These are phyloP conservation scores for Halichondria panicea DNA, from an alignment of 37 sponge, comb jelly and placozoan species.

Conservation along the genomic window DNA sequence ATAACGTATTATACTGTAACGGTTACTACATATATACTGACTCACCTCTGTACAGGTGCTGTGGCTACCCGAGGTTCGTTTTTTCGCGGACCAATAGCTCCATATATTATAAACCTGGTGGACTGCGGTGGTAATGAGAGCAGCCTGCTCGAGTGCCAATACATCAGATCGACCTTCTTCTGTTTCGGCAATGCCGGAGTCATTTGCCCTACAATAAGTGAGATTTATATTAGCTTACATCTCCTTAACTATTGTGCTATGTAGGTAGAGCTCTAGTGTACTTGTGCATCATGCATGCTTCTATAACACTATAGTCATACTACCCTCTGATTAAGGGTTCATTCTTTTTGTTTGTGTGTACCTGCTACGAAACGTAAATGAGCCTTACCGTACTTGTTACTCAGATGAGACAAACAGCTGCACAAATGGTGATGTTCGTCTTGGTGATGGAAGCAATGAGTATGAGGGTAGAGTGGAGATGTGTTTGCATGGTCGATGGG, in stretches of 20 bases:
- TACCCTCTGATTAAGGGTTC: too few species aligned
- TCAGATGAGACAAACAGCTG: constrained; percentile 5
- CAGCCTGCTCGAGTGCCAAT: too few species aligned
- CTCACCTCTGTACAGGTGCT: constrained; percentile 2
- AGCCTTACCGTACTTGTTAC: not conserved
- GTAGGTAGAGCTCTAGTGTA: too few species aligned
- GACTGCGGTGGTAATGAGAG: not conserved
- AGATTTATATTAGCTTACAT: too few species aligned
- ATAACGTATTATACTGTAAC: too few species aligned
- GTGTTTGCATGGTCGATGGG: constrained; percentile 35
- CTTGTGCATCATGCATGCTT: too few species aligned
- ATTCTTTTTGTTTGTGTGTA: too few species aligned
- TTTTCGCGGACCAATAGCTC: not conserved
- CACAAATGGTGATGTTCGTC: constrained; percentile 10
- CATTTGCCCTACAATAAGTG: constrained; percentile 31
- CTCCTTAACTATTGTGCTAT: too few species aligned
- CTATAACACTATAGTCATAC: too few species aligned
- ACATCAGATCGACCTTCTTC: too few species aligned
- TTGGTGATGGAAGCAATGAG: not conserved
- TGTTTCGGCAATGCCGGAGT: constrained; percentile 39
- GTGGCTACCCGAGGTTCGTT: constrained; percentile 1
- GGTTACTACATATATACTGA: too few species aligned
- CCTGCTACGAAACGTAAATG: too few species aligned
- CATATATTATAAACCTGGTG: not conserved
- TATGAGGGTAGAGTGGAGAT: constrained; percentile 40